phyloP scores from a whole-genome alignment of 2,888 invertebrate species.

The Hedya salicella region DNA sequence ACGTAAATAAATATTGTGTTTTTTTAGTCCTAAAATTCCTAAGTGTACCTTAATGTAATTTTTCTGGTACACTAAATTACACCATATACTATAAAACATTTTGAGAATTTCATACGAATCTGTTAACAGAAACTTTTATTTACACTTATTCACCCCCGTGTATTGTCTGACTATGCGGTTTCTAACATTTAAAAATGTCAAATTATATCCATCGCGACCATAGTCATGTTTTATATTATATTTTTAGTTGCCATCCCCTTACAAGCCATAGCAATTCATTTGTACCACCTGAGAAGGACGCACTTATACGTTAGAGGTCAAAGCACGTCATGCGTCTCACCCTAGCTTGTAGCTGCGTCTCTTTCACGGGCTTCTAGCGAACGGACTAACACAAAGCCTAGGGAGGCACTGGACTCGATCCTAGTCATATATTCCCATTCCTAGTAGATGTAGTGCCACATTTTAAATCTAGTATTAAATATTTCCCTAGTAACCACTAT shows the following conservation, averaged over 20 bases:
- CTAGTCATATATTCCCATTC: conserved; percentile 66
- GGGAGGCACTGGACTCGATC: conserved; percentile 61
- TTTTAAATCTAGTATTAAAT: conserved; percentile 60
- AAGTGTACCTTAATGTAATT: not conserved
- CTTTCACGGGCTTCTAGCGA: conserved; percentile 1
- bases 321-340: conserved; percentile 17
- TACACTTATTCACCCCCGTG: too few relatives aligned
- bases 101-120: too few relatives aligned
- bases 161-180: too few relatives aligned
- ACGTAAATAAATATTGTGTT: conserved; percentile 7
- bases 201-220: not conserved
- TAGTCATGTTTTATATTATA: not conserved
- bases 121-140: too few relatives aligned
- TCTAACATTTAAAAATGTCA: too few relatives aligned
- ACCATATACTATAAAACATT: too few relatives aligned
- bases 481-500: conserved; percentile 50
- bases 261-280: conserved; percentile 10
- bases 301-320: not conserved
- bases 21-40: not conserved
- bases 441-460: conserved; percentile 75
- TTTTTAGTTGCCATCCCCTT: conserved; percentile 24
- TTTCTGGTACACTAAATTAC: too few relatives aligned
- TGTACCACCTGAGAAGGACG: conserved; percentile 2
- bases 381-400: conserved; percentile 48
- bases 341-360: not conserved